Percentiles rank a stretch among this genome's conserved stretches.
These are phyloP conservation scores for Muntiacus muntjak DNA, from an alignment of 2,113 vertebrate genomes.

Conservation along the genomic window DNA sequence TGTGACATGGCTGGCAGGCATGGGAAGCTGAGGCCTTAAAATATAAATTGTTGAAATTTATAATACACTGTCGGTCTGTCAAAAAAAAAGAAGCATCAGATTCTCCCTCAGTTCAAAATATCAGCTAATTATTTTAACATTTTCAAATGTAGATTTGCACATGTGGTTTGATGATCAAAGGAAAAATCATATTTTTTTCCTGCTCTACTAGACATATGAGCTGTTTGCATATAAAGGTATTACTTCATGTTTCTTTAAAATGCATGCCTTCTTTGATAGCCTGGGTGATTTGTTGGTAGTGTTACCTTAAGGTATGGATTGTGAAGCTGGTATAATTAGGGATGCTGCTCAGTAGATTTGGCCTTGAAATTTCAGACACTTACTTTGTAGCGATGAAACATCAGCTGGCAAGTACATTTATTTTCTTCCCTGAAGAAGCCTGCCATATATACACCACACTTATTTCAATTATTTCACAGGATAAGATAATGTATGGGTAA, in stretches of 20 bases:
- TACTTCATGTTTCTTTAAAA: background rate
- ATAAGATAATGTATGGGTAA: background rate
- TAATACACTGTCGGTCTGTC: constrained; percentile 48
- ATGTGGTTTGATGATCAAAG: constrained; percentile 19
- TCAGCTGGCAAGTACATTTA: background rate
- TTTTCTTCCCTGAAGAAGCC: background rate
- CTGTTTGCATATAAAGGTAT: background rate
- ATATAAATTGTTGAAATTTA: constrained; percentile 62
- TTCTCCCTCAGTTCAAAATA: background rate
- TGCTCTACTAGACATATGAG: background rate
- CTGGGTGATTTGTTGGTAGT: constrained; percentile 31
- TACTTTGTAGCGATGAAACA: background rate
- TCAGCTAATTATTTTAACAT: constrained; percentile 26
- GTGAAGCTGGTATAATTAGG: background rate
- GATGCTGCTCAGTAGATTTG: background rate
- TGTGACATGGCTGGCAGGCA: constrained; percentile 59
- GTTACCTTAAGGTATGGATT: constrained; percentile 1
- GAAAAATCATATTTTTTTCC: constrained; percentile 19
- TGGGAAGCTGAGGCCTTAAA: constrained; percentile 63
- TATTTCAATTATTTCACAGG: background rate
- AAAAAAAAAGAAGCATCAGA: background rate
- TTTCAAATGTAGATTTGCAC: constrained; percentile 49
- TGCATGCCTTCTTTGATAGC: constrained; percentile 2
- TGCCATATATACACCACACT: background rate
- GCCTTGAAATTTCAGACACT: constrained; percentile 7